phyloP scores from a whole-genome alignment of 1,140 invertebrate genomes.

The Maconellicoccus hirsutus region DNA sequence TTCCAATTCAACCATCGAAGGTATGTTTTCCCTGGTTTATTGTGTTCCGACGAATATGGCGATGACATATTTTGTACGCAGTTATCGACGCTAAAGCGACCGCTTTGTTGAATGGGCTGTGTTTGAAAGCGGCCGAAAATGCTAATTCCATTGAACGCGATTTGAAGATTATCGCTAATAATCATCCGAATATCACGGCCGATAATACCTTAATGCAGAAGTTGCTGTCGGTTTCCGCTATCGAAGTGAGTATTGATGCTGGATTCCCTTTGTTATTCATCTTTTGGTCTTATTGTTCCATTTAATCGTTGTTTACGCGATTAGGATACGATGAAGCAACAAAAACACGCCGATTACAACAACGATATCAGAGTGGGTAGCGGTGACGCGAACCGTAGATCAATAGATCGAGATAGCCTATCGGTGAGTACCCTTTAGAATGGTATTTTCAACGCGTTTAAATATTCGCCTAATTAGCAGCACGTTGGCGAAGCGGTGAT shows the following conservation, averaged over 20 bases:
- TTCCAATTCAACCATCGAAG: neutral
- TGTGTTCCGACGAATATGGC: too few relatives aligned
- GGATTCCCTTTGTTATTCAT: too few relatives aligned
- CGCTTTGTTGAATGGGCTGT: neutral
- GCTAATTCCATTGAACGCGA: neutral
- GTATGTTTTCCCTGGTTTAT: neutral
- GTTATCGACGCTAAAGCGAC: neutral
- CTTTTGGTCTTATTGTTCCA: too few relatives aligned
- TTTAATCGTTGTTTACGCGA: too few relatives aligned
- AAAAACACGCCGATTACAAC: neutral
- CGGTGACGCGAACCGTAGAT: neutral
- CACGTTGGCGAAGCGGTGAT: neutral
- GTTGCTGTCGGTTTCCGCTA: neutral
- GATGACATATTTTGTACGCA: neutral
- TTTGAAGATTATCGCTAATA: neutral
- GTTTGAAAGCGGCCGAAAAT: neutral
- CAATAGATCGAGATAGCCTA: neutral
- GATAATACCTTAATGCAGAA: neutral
- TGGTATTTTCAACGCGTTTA: too few relatives aligned
- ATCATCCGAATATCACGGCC: neutral
- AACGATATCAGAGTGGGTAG: neutral
- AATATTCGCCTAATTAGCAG: neutral
- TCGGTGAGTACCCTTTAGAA: neutral
- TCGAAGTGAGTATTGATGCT: neutral
- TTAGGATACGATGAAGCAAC: neutral